These are phyloP conservation scores for Cyphomyrus plagiostoma DNA, from an alignment of 2,113 vertebrate species.

Conservation along the genomic window DNA sequence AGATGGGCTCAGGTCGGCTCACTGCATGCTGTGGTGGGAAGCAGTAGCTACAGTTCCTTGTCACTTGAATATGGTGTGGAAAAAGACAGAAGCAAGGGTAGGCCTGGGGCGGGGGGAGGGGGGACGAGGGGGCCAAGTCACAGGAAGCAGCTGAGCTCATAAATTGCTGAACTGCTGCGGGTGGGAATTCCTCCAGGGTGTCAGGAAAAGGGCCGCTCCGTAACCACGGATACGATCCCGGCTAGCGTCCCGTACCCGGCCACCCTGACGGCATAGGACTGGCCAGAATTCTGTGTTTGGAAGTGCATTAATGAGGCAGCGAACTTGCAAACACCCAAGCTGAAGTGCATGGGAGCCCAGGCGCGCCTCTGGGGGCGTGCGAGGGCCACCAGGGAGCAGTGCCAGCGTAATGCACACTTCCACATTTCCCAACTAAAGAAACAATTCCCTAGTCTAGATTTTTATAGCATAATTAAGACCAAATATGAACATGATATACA, in stretches of 20 bases:
- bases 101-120: not conserved
- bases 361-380: not conserved
- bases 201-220: not conserved
- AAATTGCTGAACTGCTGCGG: not conserved
- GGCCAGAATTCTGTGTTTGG: not conserved
- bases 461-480: not conserved
- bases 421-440: slow-evolving; percentile 44
- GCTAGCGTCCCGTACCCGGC: not conserved
- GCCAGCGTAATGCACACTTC: not conserved
- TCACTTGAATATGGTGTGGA: not conserved
- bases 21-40: too few species aligned
- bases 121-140: not conserved
- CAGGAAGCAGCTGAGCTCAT: not conserved
- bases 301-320: not conserved
- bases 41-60: not conserved
- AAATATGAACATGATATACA: not conserved
- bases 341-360: not conserved
- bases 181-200: not conserved
- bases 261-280: not conserved
- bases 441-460: slow-evolving; percentile 52
- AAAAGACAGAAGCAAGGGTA: not conserved
- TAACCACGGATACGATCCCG: not conserved
- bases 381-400: not conserved
- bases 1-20: not conserved
- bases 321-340: not conserved